Conservation (phyloP, 2,888 invertebrate genomes). For the Scaptomyza tumidula region DNA sequence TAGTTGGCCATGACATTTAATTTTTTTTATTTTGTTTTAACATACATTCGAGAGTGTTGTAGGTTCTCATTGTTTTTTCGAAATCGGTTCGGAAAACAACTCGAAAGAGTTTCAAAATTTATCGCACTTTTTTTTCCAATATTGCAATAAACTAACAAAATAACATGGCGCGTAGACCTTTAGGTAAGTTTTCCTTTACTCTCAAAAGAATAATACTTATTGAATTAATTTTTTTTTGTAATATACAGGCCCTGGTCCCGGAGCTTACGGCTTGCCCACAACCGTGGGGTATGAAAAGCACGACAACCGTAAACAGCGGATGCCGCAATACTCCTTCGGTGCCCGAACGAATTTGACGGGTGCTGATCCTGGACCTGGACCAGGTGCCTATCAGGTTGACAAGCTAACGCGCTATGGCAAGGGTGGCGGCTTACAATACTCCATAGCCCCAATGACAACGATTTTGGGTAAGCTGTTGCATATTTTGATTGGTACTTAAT, state of each 20-base stretch:
- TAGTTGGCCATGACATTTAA: constrained; percentile 28
- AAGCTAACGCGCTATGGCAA: constrained; percentile 79
- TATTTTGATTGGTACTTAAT: not conserved
- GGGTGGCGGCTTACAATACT: constrained; percentile 83
- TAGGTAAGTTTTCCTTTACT: constrained; percentile 48
- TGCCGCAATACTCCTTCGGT: constrained; percentile 84
- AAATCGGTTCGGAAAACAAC: constrained; percentile 47
- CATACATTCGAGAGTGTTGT: not conserved
- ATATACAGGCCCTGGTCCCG: constrained; percentile 87
- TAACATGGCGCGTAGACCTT: constrained; percentile 59
- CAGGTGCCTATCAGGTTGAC: constrained; percentile 78
- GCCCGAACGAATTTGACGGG: constrained; percentile 47
- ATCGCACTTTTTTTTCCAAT: constrained; percentile 54
- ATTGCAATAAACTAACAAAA: constrained; percentile 67
- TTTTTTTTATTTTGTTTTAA: not conserved
- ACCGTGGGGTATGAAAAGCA: constrained; percentile 86
- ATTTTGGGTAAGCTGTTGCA: constrained; percentile 52
- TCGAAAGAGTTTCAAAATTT: constrained; percentile 69
- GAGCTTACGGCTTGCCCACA: constrained; percentile 86
- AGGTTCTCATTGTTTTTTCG: constrained; percentile 5
- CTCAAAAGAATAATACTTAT: too few species aligned
- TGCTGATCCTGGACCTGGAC: constrained; percentile 77
- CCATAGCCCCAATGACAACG: constrained; percentile 84
- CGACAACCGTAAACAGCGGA: constrained; percentile 86
- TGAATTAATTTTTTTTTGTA: not conserved